Percentiles rank a stretch among this genome's conserved stretches.
These are phyloP conservation scores for Nasonia oneida DNA, from an alignment of 2,888 invertebrate species.

Conservation along the genomic window DNA sequence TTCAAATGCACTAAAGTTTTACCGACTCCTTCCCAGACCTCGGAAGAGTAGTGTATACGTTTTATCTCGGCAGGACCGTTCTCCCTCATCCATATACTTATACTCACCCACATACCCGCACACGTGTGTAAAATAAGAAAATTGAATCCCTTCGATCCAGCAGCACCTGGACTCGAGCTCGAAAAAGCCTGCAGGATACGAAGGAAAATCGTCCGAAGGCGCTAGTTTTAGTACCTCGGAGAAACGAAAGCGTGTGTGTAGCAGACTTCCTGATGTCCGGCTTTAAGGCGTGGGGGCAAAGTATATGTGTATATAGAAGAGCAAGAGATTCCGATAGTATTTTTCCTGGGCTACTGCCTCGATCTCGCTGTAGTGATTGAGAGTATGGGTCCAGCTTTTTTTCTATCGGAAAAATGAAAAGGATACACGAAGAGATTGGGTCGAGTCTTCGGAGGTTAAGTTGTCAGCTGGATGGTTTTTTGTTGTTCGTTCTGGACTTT, in stretches of 20 bases:
- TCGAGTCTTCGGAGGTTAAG: not conserved
- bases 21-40: not conserved
- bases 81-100: not conserved
- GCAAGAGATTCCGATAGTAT: conserved; percentile 13
- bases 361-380: not conserved
- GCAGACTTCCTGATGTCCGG: not conserved
- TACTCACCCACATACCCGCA: not conserved
- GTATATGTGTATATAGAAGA: not conserved
- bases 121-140: conserved; percentile 33
- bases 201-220: conserved; percentile 29
- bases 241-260: not conserved
- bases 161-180: conserved; percentile 15
- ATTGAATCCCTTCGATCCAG: conserved; percentile 37
- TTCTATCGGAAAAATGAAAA: not conserved
- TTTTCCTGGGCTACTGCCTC: not conserved
- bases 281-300: not conserved
- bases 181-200: not conserved
- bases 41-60: not conserved
- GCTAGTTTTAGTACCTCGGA: conserved; percentile 18
- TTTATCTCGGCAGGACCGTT: not conserved
- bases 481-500: not conserved
- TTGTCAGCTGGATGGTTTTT: not conserved
- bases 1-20: not conserved
- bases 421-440: not conserved
- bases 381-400: not conserved